Evolutionary conservation across 2,797 vertebrate genomes (phyloP), one percentile per base, ranked within the genome.

Genomic region (Podarcis siculus): DNA sequence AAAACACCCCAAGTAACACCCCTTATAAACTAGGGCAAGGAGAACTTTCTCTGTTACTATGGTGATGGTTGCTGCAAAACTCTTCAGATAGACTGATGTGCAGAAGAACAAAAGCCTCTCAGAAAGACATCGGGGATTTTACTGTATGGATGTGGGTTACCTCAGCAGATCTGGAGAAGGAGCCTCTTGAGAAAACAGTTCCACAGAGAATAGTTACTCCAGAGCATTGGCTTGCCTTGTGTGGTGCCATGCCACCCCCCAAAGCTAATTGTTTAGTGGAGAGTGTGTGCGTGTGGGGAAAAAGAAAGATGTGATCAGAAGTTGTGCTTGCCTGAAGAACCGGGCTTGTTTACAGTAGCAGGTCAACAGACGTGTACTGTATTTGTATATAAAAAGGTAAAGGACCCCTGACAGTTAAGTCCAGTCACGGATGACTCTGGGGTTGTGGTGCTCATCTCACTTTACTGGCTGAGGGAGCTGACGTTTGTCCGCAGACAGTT

Each of bases 41-140:
- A 81, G 58, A 86, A 64, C 81, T 79, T 78, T 83, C 91, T 91
- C 83, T 2, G 95, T 95, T 95, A 91, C 95, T 94, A 95, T 95
- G 94, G 95, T 89, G 95, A 95, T 45, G 49, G 35, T 82, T 87
- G 85, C 94, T 91, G 82, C 89, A 95, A 94, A 92, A 90, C 91
- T 94, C 91, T 77, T 89, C 86, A 94, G 91, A 85, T 85, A 90
- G 92, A 93, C 42, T 86, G 94, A 87, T 83, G 37, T 49, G 67
- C n/a, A 82, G 89, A 80, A 92, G 93, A 95, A 95, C 87, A 95
- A 95, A 96, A 94, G 91, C 81, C 55, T 0, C 0, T 90, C 94
- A 85, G 89, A 94, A 94, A 91, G 69, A 91, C 85, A 87, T 88
- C 3, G 1, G 79, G 1, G 86, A 94, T 92, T 94, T 94, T 89